Evolutionary conservation across 2,113 vertebrate genomes (phyloP), one percentile per base, ranked within the genome.

Genomic region (Eonycteris spelaea): DNA sequence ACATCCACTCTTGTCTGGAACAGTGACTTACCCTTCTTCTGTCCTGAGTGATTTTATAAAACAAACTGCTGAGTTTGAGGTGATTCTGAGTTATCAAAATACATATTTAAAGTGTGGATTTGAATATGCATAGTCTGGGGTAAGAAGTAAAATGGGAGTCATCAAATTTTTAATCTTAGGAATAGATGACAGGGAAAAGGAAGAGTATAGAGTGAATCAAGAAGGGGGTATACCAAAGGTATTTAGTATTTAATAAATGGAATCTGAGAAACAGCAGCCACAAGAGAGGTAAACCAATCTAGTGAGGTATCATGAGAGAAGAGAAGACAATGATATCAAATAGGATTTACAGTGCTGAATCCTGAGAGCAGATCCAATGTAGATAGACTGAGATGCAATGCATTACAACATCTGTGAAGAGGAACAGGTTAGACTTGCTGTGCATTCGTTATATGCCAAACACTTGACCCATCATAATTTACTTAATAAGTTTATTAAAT

Each of bases 41-140:
- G 40, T 78, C 11, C 14, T 45, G 2, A 79, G 28, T 63, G 21
- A 68, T 85, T 91, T 85, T 82, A 38, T 91, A 83, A 82, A 78
- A 35, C 45, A 75, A 6, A 35, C 0, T 73, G 13, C 19, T 88
- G 48, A n/a, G 26, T 88, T 86, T 55, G 18, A 71, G 87, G 24
- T 51, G 24, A 70, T 93, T 89, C 33, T 82, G 16, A 57, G 5
- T 82, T 73, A 80, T 91, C 35, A 43, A 79, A 55, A 65, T 43
- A 85, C 30, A 43, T 91, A 73, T 22, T 53, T 40, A 30, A 8
- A 57, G 1, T 68, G 63, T 71, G 8, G 35, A 71, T 84, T 88
- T 80, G 15, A 4, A 59, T 35, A 78, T 55, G 5, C 26, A 33
- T 45, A 80, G 45, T 57, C 30, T 53, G 71, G 8, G 16, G 13